Evolutionary conservation across 2,113 vertebrate genomes (phyloP), one percentile per base, ranked within the genome.

Genomic region (Sisor rabdophorus): DNA sequence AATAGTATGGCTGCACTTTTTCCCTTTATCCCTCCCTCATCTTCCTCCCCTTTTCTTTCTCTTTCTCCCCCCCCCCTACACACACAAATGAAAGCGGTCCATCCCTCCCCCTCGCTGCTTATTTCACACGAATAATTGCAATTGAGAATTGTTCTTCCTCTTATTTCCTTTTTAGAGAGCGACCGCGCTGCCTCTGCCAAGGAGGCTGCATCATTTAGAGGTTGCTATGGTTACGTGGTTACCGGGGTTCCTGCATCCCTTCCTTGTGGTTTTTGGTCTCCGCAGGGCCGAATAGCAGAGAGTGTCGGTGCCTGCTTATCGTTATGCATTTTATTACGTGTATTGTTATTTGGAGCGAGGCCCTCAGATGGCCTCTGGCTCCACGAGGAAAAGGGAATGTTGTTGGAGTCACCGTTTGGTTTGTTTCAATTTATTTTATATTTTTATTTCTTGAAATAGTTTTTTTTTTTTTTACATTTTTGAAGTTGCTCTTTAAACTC

Each of bases 211-310:
- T 83, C 73, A 70, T 79, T 76, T 73, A 53, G 63, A 50, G 82
- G 82, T 83, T 81, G 82, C 73, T 56, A 83, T 83, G 79, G 82
- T 73, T 76, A 83, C 79, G 13, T 54, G 48, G 73, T 67, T 75
- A 83, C 79, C 68, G 54, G 67, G 54, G 61, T 47, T 78, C 54
- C 61, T 73, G 69, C 63, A 73, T 70, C 75, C 52, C 36, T 32
- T 67, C 52, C 11, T 48, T 26, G 9, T 54, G 36, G n/a, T 52
- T 77, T 76, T 60, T 56, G 78, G 59, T 80, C 56, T 80, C 54
- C 12, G 11, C 54, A 59, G 54, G 71, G 74, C 67, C 67, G 53
- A 40, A 71, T 40, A 28, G 20, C 56, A 71, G 54, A 2, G 48
- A 53, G n/a, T 61, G 28, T 52, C 52, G 55, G 15, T 26, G n/a